Evolutionary conservation across 2,113 vertebrate species (phyloP).

Genomic region (Rhynchopsitta pachyrhyncha): DNA sequence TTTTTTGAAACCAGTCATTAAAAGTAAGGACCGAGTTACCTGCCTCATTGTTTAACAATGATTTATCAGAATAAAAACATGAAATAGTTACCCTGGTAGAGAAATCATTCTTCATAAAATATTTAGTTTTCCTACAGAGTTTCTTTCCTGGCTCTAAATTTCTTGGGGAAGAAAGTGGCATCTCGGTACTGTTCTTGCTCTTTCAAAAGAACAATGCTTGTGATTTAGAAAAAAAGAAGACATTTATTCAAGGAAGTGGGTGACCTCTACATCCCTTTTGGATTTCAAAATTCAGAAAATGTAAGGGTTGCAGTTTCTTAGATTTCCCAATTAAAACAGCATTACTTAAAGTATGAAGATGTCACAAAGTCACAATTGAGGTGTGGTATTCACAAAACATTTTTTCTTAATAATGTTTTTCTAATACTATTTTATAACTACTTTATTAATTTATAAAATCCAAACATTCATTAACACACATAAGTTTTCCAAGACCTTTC

Average conservation of each 20-base stretch:
- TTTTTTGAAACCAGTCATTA: constrained; percentile 57
- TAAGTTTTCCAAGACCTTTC: not conserved
- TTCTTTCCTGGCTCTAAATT: not conserved
- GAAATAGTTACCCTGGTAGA: constrained; percentile 52
- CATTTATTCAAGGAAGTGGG: not conserved
- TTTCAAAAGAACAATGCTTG: not conserved
- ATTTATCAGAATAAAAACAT: constrained; percentile 50
- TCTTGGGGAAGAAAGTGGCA: not conserved
- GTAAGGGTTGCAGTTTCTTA: not conserved
- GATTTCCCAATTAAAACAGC: constrained; percentile 43
- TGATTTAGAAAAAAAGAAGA: not conserved
- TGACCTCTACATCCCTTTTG: constrained; percentile 21
- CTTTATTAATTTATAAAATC: not conserved
- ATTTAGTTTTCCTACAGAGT: constrained; percentile 29
- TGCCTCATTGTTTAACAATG: constrained; percentile 59
- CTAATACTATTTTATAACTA: not conserved
- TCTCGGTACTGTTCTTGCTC: not conserved
- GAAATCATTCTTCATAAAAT: constrained; percentile 57
- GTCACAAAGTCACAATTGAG: not conserved
- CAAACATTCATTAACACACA: not conserved
- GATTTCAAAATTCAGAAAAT: constrained; percentile 9
- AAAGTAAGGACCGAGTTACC: constrained; percentile 53
- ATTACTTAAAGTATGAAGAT: not conserved
- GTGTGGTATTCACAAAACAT: not conserved
- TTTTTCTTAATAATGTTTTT: not conserved